Evolutionary conservation across 2,888 invertebrate species (phyloP), one percentile per base, ranked within the genome.

Genomic region (Hipparchia semele): DNA sequence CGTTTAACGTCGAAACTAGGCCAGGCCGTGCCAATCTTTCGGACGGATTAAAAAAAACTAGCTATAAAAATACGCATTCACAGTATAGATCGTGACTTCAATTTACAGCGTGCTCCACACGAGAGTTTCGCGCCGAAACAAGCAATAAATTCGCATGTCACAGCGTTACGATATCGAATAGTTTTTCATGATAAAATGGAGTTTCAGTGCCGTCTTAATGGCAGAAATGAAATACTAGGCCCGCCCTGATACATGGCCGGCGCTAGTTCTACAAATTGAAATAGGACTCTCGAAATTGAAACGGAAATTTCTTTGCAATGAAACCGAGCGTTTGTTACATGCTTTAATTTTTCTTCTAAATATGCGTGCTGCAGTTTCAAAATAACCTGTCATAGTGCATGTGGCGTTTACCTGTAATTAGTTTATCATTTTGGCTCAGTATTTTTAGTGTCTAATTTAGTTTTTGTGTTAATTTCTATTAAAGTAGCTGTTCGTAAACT

Each of bases 111-210:
- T 73, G 68, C 69, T 73, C 74, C 72, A 74, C 75, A 73, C 78
- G 76, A 79, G 75, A 77, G 78, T 78, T 72, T 77, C 74, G 72
- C 78, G 79, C 78, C 80, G 79, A 77, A 79, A 77, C 75, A 72
- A 76, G 78, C 77, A 76, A 81, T 82, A 83, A 82, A 83, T 83
- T 81, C 73, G 68, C 73, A 73, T 80, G 80, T 79, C 78, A 77
- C 79, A 73, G 74, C 78, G 75, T 79, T 79, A 76, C 78, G 82
- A 82, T 83, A 83, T 82, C 82, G 82, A 82, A 83, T 79, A 81
- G 82, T 84, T 84, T 83, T 84, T 83, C 80, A 82, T 82, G 80
- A 84, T 82, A 80, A 82, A 83, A 77, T 82, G 82, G 80, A 79
- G 80, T 79, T 83, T 80, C 79, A 77, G 76, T 80, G 80, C 83